These are phyloP conservation scores for Lytechinus pictus DNA, from an alignment of 35 echinoderm and acorn worm genomes.

Conservation along the genomic window DNA sequence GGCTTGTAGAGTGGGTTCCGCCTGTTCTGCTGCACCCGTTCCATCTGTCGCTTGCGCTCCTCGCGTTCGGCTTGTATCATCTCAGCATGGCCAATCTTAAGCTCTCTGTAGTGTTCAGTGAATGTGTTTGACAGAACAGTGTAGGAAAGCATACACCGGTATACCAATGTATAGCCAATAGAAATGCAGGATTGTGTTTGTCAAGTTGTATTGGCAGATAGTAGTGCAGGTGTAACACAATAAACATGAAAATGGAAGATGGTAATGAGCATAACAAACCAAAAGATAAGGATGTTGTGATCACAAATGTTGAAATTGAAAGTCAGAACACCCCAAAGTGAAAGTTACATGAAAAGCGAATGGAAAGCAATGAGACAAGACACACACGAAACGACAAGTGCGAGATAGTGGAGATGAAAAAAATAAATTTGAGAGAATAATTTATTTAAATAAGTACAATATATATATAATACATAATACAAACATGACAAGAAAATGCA, in stretches of 20 bases:
- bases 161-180: not conserved
- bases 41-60: constrained; percentile 82
- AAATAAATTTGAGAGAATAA: not conserved
- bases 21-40: constrained; percentile 62
- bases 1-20: constrained; percentile 79
- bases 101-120: constrained; percentile 69
- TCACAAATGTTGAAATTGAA: not conserved
- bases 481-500: too few species aligned
- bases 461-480: not conserved
- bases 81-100: constrained; percentile 73
- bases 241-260: not conserved
- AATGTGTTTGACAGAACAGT: not conserved
- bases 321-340: not conserved
- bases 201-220: not conserved
- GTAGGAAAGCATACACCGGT: not conserved
- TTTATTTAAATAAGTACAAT: not conserved
- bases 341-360: not conserved
- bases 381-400: not conserved
- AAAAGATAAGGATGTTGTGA: not conserved
- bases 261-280: not conserved
- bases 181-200: not conserved
- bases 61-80: constrained; percentile 61
- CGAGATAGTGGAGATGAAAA: not conserved
- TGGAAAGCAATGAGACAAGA: not conserved
- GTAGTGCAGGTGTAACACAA: not conserved